Evolutionary conservation across 2,888 invertebrate species (phyloP).

Genomic region (Agrypnus murinus): DNA sequence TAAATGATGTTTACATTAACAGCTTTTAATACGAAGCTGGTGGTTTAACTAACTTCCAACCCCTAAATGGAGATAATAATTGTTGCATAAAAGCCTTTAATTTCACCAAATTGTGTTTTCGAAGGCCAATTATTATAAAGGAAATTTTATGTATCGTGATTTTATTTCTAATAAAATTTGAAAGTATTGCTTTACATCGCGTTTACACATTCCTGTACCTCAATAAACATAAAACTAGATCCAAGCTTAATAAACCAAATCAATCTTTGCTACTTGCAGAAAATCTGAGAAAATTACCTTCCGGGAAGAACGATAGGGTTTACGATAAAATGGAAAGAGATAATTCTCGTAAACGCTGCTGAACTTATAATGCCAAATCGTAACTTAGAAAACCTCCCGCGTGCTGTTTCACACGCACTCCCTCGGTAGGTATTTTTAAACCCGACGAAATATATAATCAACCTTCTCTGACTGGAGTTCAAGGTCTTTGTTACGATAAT

Average conservation of each 20-base stretch:
- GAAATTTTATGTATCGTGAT: too few species aligned
- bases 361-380: conserved; percentile 19
- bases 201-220: too few species aligned
- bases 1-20: too few species aligned
- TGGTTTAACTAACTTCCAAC: too few species aligned
- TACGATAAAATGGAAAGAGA: not conserved
- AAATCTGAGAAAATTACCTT: not conserved
- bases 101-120: too few species aligned
- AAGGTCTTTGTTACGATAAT: conserved; percentile 7
- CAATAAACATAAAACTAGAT: too few species aligned
- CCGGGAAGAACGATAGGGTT: conserved; percentile 2
- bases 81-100: too few species aligned
- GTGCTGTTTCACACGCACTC: conserved; percentile 12
- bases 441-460: not conserved
- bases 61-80: too few species aligned
- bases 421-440: conserved; percentile 15
- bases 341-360: conserved; percentile 18
- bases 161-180: too few species aligned
- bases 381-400: not conserved
- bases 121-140: too few species aligned
- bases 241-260: not conserved
- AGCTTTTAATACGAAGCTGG: too few species aligned
- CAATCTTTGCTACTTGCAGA: not conserved
- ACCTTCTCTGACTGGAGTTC: conserved; percentile 15
- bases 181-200: too few species aligned